These are phyloP conservation scores for Leucophenga varia DNA, from an alignment of 1,140 invertebrate species.

Conservation along the genomic window DNA sequence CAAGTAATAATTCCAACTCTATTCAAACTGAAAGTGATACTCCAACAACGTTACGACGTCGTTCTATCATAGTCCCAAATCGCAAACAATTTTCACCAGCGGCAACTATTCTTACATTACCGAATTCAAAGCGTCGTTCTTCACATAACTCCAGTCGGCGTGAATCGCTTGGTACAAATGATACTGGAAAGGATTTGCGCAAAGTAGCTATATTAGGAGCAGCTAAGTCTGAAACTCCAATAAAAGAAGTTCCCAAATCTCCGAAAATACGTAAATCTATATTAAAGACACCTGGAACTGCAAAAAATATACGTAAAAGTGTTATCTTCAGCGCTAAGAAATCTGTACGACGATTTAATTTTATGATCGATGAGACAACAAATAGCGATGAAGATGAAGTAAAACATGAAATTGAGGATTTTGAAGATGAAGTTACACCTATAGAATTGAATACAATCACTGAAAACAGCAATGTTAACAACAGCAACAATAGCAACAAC, in stretches of 20 bases:
- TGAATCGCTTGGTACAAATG: slow-evolving; percentile 7
- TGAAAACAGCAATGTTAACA: not conserved
- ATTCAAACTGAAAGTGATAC: not conserved
- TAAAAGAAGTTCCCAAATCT: slow-evolving; percentile 4
- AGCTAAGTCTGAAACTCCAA: slow-evolving; percentile 12
- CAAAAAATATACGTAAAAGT: slow-evolving; percentile 22
- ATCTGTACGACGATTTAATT: slow-evolving; percentile 40
- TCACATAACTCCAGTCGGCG: slow-evolving; percentile 1
- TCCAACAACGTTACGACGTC: slow-evolving; percentile 2
- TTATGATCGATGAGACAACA: slow-evolving; percentile 29
- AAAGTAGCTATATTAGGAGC: slow-evolving; percentile 29
- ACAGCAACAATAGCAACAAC: not conserved
- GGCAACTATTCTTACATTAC: slow-evolving; percentile 30
- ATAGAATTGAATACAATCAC: not conserved
- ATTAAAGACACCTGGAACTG: slow-evolving; percentile 43
- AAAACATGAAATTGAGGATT: slow-evolving; percentile 27
- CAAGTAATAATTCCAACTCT: not conserved
- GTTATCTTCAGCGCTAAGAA: slow-evolving; percentile 51
- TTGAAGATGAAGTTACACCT: slow-evolving; percentile 27
- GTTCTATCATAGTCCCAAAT: slow-evolving; percentile 28
- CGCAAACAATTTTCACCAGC: slow-evolving; percentile 36
- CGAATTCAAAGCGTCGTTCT: slow-evolving; percentile 11
- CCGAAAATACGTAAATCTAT: slow-evolving; percentile 27
- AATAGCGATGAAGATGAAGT: slow-evolving; percentile 17
- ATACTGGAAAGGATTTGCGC: slow-evolving; percentile 18